These are phyloP conservation scores for Pterostichus niger DNA, from an alignment of 2,888 invertebrate species.

Conservation along the genomic window DNA sequence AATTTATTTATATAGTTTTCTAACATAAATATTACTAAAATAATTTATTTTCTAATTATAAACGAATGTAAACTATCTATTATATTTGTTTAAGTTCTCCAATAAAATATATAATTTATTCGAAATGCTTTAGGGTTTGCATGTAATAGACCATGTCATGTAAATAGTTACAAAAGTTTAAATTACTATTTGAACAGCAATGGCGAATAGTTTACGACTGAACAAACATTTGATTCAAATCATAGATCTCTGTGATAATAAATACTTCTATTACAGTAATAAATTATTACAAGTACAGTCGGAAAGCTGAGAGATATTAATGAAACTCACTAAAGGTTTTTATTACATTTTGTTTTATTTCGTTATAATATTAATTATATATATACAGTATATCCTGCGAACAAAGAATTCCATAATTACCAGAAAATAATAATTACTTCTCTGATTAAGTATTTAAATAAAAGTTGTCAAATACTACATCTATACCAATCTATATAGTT, in stretches of 20 bases:
- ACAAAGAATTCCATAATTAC: not conserved
- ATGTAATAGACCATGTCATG: constrained; percentile 54
- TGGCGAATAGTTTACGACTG: constrained; percentile 56
- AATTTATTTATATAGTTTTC: constrained; percentile 38
- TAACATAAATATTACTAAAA: constrained; percentile 34
- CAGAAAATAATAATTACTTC: too few relatives aligned
- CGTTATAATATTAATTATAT: not conserved
- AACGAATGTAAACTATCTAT: constrained; percentile 38
- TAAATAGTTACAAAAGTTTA: constrained; percentile 58
- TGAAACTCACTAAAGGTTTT: constrained; percentile 21
- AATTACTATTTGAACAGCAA: constrained; percentile 61
- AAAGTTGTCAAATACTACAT: too few relatives aligned
- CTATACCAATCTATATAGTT: too few relatives aligned
- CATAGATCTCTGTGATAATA: constrained; percentile 54
- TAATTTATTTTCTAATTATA: constrained; percentile 56
- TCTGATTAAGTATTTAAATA: too few relatives aligned
- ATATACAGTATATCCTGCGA: not conserved
- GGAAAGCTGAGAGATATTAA: constrained; percentile 36
- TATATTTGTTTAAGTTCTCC: constrained; percentile 50
- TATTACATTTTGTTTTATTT: constrained; percentile 9
- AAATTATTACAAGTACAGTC: constrained; percentile 47
- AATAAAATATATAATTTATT: constrained; percentile 60
- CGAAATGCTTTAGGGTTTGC: constrained; percentile 29
- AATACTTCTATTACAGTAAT: constrained; percentile 55
- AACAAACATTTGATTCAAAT: constrained; percentile 58